Evolutionary conservation across 1,140 invertebrate genomes (phyloP), one percentile per base, ranked within the genome.

Genomic region (Drosophila subpulchrella): DNA sequence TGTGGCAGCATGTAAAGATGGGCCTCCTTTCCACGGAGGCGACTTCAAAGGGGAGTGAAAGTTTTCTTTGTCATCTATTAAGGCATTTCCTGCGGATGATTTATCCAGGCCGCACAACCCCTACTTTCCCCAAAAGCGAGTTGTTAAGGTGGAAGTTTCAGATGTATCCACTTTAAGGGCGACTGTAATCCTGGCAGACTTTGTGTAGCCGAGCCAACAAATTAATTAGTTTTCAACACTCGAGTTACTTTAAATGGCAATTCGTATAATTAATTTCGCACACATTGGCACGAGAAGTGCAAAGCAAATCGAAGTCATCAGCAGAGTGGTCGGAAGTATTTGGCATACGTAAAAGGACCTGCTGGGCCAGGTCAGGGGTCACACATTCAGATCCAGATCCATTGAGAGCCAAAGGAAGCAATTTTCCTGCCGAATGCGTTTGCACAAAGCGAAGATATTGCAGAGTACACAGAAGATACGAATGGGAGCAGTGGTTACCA

Each of bases 401-500:
- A 56, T 32, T 10, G 44, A 13, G 6, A 34, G 39, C 24, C 34
- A 74, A 63, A 81, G 74, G 78, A 85, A 85, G 57, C 68, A 81
- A 85, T 86, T 85, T 85, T 81, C 81, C 57, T 63, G 44, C 51
- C 73, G 67, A 81, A 62, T 86, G 81, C 63, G 67, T 70, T 62
- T 59, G 38, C 56, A 85, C 78, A 85, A 85, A 78, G 75, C 60
- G 46, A 39, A 55, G 39, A 54, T 66, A 65, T 50, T 58, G 62
- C 51, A 36, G 47, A 38, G 38, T 73, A 73, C 44, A 30, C 58
- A 17, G 39, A 59, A 34, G 32, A 10, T 10, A 10, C 32, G 32
- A 34, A 34, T 57, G 42, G n/a, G 10, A 38, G 48, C 50, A 47
- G 41, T 56, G 48, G 27, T 36, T 44, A 36, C 27, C 27, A 27